Evolutionary conservation across 1,140 invertebrate species (phyloP), one percentile per base, ranked within the genome.

Genomic region (Druon quercuslanigerum): DNA sequence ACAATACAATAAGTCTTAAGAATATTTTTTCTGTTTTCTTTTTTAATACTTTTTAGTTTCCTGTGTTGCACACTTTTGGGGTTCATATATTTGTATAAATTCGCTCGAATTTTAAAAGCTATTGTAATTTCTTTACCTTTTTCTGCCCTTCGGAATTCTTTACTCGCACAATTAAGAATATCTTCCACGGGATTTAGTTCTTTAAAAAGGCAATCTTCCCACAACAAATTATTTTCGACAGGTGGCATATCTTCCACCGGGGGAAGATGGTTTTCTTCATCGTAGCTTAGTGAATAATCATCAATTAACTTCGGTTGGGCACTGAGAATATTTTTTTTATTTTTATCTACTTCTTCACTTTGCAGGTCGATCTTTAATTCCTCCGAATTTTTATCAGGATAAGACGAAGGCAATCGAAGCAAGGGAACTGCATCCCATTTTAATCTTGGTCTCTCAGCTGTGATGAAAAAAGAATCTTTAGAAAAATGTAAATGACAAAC

Each of bases 341-440:
- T 60, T 13, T 14, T 7, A 60, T 14, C 9, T 0, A 46, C 9
- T 11, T 46, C 40, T 6, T 46, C 57, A 60, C 20, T 60, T 25
- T 60, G 12, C 13, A 33, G 25, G 25, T 60, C 57, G 20, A 60
- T 60, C 3, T 56, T 56, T 33, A 33, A 25, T 60, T 60, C 57
- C 1, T 33, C 6, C 0, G 56, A 57, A 25, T 9, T 60, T 60
- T 60, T 33, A 14, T 60, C 57, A 25, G 20, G 20, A 25, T 25
- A 60, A 7, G 57, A 25, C 20, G 20, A 60, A 14, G 57, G 57
- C 25, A 60, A 60, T 25, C 20, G 12, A 60, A 60, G 57, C 16
- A 25, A 13, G 19, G 57, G 57, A 60, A 60, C 20, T 33, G 57
- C 57, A 60, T 60, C 25, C 57, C 57, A 60, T 60, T 60, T 60